A percentile compares a stretch with the other conserved stretches of the same genome.
Conservation (phyloP, 2,797 vertebrate species). For the Sarcoramphus papa region DNA sequence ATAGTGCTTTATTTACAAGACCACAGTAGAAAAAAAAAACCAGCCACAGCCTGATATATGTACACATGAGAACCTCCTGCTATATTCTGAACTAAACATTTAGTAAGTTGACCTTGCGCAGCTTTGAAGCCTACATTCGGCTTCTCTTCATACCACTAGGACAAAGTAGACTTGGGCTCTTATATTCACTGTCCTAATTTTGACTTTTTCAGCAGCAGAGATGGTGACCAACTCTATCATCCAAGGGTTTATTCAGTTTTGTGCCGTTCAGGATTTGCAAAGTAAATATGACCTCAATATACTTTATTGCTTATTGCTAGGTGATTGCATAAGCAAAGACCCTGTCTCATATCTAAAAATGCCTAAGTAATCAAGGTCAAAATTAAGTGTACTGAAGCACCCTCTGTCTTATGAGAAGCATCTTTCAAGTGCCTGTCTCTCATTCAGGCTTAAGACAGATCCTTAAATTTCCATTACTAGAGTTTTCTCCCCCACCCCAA, state of each 20-base stretch:
- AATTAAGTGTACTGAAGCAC: not conserved
- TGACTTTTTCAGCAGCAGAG: not conserved
- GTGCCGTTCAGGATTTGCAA: not conserved
- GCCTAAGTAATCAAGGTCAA: not conserved
- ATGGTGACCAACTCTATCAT: not conserved
- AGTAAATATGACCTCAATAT: not conserved
- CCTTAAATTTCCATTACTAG: conserved; percentile 23
- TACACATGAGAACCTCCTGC: not conserved
- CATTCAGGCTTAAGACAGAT: not conserved
- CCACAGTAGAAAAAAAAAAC: not conserved
- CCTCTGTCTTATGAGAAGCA: not conserved
- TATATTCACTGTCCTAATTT: not conserved
- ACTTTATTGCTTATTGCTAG: not conserved
- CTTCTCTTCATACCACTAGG: not conserved
- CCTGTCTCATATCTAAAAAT: not conserved
- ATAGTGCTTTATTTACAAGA: not conserved
- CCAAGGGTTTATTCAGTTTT: not conserved
- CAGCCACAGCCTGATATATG: accelerated
- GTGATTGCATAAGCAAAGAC: not conserved
- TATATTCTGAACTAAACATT: not conserved
- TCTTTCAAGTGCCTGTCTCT: not conserved
- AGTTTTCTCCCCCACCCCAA: not conserved
- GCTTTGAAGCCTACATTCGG: not conserved
- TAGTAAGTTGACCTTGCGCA: not conserved
- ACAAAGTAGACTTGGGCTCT: accelerated